Base-by-base conservation (phyloP, 2,888 invertebrate species). In the Cataglyphis livida region DNA sequence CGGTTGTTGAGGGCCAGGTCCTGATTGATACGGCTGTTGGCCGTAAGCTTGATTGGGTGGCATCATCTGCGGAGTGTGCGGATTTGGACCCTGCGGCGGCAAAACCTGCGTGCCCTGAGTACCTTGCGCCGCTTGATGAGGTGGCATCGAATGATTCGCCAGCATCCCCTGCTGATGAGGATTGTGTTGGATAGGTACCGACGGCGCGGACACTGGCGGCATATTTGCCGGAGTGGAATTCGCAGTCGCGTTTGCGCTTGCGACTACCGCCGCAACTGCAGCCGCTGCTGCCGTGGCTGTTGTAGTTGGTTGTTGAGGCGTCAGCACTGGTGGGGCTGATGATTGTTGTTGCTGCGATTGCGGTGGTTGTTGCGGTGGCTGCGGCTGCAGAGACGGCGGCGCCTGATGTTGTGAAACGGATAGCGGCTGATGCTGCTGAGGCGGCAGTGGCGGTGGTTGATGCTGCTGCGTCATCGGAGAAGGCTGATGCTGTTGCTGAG, bases 21-120 rank as follows among this genome's bases (percentile, higher is more conserved):
- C 92, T 0, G 94, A 91, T 66, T 94, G 94, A 87, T 95, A 95
- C 74, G 51, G n/a, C 7, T 95, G 95, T 21, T 94, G 94, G 3
- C 92, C 90, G 51, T 94, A 94, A 28, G 94, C 94, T 84, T 95
- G 95, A 10, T 94, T 93, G 2, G 93, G 91, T 3, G 94, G 92
- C 65, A 94, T 93, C 92, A 94, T 94, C 5, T 93, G 91, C 9
- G 92, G 91, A 4, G 91, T 88, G 74, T 92, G 93, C 4, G 93
- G 92, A 88, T 91, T 92, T 3, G 91, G 91, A 4, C 92, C 92
- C 35, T 93, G 93, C 4, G 93, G 94, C 90, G 90, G 94, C 82
- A 92, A 90, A 21, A 92, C 91, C 62, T 92, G 90, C 0, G 89
- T 83, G 59, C 87, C 88, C 18, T 88, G 66, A 0, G 81, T 85